Conservation (phyloP, 1,140 invertebrate genomes). For the Anastrepha ludens region DNA sequence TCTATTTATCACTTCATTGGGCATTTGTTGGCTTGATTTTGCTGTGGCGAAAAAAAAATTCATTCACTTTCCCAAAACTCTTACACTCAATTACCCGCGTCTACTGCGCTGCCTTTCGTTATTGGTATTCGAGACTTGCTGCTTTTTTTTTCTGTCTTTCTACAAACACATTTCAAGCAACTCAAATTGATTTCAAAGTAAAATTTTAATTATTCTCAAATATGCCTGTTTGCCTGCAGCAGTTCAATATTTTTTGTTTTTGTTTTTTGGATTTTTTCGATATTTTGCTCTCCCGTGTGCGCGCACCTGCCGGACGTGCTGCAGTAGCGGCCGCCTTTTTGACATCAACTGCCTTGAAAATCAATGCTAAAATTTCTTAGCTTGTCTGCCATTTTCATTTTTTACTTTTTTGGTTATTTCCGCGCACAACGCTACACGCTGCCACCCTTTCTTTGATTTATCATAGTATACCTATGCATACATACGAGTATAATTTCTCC, state of each 20-base stretch:
- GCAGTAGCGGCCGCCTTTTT: constrained; percentile 36
- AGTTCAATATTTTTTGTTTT: too few species aligned
- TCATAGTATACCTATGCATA: background rate
- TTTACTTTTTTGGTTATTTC: constrained; percentile 44
- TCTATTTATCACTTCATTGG: background rate
- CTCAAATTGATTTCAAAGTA: too few species aligned
- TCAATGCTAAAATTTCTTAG: constrained; percentile 55
- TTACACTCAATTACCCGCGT: too few species aligned
- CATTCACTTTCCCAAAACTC: background rate
- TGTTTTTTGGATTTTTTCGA: constrained; percentile 3
- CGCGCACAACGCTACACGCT: background rate
- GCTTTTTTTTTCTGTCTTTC: too few species aligned
- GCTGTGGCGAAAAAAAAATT: background rate
- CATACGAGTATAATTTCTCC: background rate
- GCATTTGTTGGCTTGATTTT: background rate
- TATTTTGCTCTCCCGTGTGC: constrained; percentile 20
- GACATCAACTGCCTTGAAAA: constrained; percentile 56
- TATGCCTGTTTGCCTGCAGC: too few species aligned
- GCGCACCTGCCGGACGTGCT: background rate
- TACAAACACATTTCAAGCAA: too few species aligned
- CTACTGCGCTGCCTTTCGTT: too few species aligned
- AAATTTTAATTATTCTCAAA: too few species aligned
- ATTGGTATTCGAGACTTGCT: too few species aligned
- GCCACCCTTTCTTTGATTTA: background rate
- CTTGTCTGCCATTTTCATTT: constrained; percentile 8